Evolutionary conservation across 2,888 invertebrate species (phyloP), one percentile per base, ranked within the genome.

Genomic region (Synanthedon vespiformis): DNA sequence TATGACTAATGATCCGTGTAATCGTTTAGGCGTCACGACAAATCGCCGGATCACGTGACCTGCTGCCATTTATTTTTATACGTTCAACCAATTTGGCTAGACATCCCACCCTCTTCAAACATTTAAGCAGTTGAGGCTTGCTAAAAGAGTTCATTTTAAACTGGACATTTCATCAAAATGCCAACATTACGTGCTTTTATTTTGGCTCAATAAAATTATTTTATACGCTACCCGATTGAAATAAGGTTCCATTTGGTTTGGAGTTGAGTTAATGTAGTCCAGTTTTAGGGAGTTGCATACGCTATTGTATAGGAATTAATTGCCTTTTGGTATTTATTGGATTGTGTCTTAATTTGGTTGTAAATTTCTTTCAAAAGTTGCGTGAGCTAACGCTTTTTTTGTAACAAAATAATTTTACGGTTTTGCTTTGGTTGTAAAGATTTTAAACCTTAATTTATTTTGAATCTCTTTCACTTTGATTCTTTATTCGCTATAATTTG

Each of bases 1-100:
- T 78, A 83, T 84, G 80, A 85, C 76, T 80, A 83, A 84, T 81
- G 84, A 80, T 70, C 68, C 77, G 63, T 66, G 62, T 82, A 81
- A 84, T 84, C 79, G 80, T 69, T 77, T 72, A 72, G 70, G 70
- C 76, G 76, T 74, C 73, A 77, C 75, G 80, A 83, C 84, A 84
- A 84, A 84, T 84, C 72, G 77, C 71, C 72, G 61, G 63, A 80
- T 84, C 79, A 80, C 84, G 83, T 84, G 84, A 80, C 72, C 66
- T 57, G 60, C 57, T 62, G 65, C 70, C 77, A 84, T 85, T 84
- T 80, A 79, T 80, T 77, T 73, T 58, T 58, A 59, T 58, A 56
- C 52, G 54, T 56, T 53, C 56, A 51, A 57, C 73, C 70, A 66
- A 13, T 51, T 48, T 48, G 34, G 2, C 10, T 16, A 8, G 48